Base-by-base conservation (phyloP, 2,888 invertebrate genomes). In the Eupithecia dodoneata region DNA sequence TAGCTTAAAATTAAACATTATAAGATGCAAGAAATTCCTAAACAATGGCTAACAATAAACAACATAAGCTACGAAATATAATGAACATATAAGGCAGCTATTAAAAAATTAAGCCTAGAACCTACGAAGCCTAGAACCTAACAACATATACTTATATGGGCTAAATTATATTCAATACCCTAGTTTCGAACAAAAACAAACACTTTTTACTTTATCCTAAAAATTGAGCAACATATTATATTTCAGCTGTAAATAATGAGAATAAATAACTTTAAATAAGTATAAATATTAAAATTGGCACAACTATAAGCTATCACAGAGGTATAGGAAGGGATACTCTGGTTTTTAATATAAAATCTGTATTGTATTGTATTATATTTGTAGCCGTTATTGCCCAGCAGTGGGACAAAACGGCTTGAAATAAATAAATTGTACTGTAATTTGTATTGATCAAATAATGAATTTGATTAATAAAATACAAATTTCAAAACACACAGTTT, bases 241-340 rank as follows among this genome's bases (percentile, higher is more conserved):
- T 18, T 59, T 59, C 18, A 18, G 55, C 55, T 59, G 18, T 59
- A 18, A 59, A 59, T 59, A 59, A 59, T 10, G 41, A 65, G 66
- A 18, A 18, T 59, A 59, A 9, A 9, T 59, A 18, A 18, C n/a
- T 9, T 18, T 59, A 55, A 55, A 55, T n/a, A n/a, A n/a, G n/a
- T n/a, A 0, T 2, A 2, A 0, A 12, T 65, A 41, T 42, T 66
- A 42, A 66, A 66, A 66, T 66, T 66, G 66, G 66, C 66, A 65
- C 65, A 66, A 42, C 41, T 42, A 15, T 13, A 66, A 41, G 9
- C 55, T 66, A 66, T 66, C 42, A 66, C 66, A 66, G 66, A 66
- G 42, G 13, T 41, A 59, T 59, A 18, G 59, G 30, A 63, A 63
- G 63, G 66, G 6, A 41, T 15, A 66, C 66, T 66, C 13, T 42